Conservation (phyloP, 2,888 invertebrate genomes). For the Zele albiditarsus region DNA sequence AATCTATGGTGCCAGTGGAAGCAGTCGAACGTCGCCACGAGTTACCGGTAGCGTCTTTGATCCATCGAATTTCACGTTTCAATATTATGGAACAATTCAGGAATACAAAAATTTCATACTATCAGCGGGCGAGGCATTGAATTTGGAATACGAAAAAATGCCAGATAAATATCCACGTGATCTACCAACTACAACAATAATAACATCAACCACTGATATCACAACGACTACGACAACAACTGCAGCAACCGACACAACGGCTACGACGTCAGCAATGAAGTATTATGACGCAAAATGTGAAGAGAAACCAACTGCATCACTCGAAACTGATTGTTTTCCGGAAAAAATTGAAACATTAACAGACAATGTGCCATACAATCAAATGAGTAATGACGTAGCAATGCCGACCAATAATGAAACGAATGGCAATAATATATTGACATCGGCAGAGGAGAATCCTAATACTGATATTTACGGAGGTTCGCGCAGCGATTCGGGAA, state of each 20-base stretch:
- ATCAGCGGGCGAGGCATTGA: conserved; percentile 1
- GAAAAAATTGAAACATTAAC: background rate
- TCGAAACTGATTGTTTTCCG: background rate
- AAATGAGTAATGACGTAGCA: background rate
- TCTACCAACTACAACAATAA: background rate
- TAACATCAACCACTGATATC: background rate
- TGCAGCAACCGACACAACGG: background rate
- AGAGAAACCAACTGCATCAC: background rate
- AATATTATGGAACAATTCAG: conserved; percentile 13
- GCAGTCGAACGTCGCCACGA: conserved; percentile 51
- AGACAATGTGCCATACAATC: background rate
- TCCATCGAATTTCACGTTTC: conserved; percentile 52
- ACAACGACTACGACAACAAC: background rate
- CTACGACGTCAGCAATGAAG: background rate
- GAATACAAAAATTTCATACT: conserved; percentile 29
- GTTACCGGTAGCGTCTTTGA: conserved; percentile 55
- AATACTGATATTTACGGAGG: conserved; percentile 57
- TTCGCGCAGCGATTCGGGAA: conserved; percentile 65
- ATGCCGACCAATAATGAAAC: background rate
- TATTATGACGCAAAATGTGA: background rate
- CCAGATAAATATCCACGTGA: conserved; percentile 33
- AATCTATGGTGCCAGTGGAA: conserved; percentile 56
- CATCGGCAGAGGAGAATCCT: background rate
- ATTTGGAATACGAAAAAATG: background rate
- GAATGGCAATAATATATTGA: background rate